Evolutionary conservation across 2,113 vertebrate species (phyloP), one percentile per base, ranked within the genome.

Genomic region (Protobothrops flavoviridis): DNA sequence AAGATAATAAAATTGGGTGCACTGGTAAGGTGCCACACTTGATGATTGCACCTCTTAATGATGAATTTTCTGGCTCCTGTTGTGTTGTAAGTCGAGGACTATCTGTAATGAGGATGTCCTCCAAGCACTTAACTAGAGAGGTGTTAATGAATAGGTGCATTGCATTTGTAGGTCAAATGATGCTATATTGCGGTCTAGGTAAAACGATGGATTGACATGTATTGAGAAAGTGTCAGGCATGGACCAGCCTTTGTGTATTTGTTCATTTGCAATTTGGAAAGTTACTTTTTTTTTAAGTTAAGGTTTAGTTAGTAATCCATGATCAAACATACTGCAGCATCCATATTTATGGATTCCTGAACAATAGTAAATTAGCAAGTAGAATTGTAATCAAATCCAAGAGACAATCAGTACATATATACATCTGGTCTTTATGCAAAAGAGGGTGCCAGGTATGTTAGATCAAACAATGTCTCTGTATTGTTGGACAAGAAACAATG

Each of bases 331-430:
- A 57, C 4, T 52, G 43, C 56, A 90, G 10, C 39, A 50, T 39
- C 39, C 33, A 91, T 26, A 20, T 69, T 90, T 87, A 53, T 92
- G n/a, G 93, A 0, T 59, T 87, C 93, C 95, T 91, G 94, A 90
- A 87, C 24, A 39, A 21, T 88, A 85, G 17, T 48, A 88, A 29
- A 5, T 91, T 88, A 48, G 4, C 15, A 81, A 6, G 15, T 0
- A 0, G 4, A 15, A n/a, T 20, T 24, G 3, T 89, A 64, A 48
- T 57, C 48, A 87, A 9, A 15, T 93, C 10, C 91, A 52, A 89
- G 59, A 92, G 50, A 45, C 56, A 29, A 48, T 2, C 43, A 9
- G 56, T 29, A 26, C 13, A 50, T 88, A 15, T 4, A 59, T 90
- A 48, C 12, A 69, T 26, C 9, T 86, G n/a, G 91, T 87, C 85